Evolutionary conservation across 2,113 vertebrate genomes (phyloP), one percentile per base, ranked within the genome.

Genomic region (Mesitornis unicolor): DNA sequence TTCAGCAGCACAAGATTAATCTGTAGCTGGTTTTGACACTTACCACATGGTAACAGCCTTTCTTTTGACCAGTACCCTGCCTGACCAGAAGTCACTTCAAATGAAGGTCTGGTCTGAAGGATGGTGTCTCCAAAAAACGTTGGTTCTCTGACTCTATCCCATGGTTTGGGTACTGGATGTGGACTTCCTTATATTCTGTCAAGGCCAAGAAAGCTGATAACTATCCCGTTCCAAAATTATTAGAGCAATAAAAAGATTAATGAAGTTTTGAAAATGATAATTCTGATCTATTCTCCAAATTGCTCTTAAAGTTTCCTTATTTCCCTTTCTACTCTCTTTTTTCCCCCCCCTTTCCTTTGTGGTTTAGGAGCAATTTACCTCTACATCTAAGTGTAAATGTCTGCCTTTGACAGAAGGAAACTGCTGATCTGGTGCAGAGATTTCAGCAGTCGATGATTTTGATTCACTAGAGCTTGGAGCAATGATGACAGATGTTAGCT

Each of bases 241-340:
- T 90, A 90, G 21, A 80, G 68, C 40, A 94, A 84, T 89, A 89
- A 95, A 93, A 93, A 69, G n/a, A 89, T 92, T 80, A 79, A 79
- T 20, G 16, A 74, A 40, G 29, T 76, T 77, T 84, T 86, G 1
- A 47, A 82, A 68, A 90, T 61, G 3, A 5, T 76, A 40, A 87
- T 81, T 71, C 50, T 74, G 35, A 63, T 79, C 71, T 76, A 36
- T 53, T 81, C 60, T 68, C 54, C 47, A 95, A 94, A 88, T 80
- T 82, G 40, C 28, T 95, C 38, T 65, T 77, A 63, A 88, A 84
- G 47, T 16, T 87, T 80, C 38, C 47, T 89, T 89, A 93, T 75
- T 93, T 76, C 76, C 40, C 10, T 47, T 87, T 89, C 57, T 45
- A 17, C 14, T 81, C 2, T 71, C 12, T 69, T n/a, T 48, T 69